Evolutionary conservation across 2,797 vertebrate genomes (phyloP).

Genomic region (Brachyrhaphis roseni): DNA sequence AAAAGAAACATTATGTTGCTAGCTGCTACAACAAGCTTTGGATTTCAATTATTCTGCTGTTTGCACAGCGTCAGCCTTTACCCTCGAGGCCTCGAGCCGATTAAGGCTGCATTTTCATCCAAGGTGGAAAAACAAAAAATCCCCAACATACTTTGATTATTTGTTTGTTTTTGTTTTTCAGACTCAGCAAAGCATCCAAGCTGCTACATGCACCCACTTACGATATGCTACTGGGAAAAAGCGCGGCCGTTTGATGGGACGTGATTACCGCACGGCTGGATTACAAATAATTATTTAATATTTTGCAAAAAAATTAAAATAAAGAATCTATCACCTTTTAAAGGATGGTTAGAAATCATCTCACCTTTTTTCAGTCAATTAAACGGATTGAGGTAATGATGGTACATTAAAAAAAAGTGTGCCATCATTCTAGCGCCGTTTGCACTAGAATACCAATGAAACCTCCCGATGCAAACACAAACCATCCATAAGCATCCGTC

Average conservation of each 20-base stretch:
- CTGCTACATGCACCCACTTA: background rate
- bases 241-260: background rate
- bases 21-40: background rate
- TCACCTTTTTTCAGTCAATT: conserved; percentile 39
- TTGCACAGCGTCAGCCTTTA: background rate
- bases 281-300: conserved; percentile 2
- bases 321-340: conserved; percentile 8
- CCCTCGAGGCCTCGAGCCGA: background rate
- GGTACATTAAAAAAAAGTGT: background rate
- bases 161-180: background rate
- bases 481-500: conserved; percentile 47
- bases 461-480: conserved; percentile 3
- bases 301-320: background rate
- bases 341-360: background rate
- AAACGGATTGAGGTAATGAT: conserved; percentile 32
- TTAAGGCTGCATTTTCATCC: background rate
- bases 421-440: no score
- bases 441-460: background rate
- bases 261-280: background rate
- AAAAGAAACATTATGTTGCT: background rate
- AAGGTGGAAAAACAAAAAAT: background rate
- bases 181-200: background rate
- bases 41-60: background rate
- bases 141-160: background rate
- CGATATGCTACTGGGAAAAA: background rate